Conservation (phyloP, 2,113 vertebrate species). For the Elachura formosa region DNA sequence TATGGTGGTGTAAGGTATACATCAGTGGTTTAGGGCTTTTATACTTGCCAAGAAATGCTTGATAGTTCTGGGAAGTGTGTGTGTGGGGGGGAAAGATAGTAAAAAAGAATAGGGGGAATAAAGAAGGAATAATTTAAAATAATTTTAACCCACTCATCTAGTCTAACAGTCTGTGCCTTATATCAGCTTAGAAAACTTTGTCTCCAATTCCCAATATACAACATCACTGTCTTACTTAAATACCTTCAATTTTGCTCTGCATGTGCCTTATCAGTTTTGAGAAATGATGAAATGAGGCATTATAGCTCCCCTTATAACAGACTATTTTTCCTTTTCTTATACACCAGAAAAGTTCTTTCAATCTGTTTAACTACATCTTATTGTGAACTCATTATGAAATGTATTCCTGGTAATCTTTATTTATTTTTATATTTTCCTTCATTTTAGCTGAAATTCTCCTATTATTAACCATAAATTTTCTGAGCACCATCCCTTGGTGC, state of each 20-base stretch:
- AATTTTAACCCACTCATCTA: not conserved
- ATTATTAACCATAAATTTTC: not conserved
- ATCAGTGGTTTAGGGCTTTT: not conserved
- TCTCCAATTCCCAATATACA: not conserved
- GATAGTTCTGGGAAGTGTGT: not conserved
- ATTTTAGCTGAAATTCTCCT: not conserved
- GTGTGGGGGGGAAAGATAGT: fast-evolving
- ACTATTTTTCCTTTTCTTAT: not conserved
- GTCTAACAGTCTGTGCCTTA: not conserved
- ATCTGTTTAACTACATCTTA: not conserved
- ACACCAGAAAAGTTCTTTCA: not conserved
- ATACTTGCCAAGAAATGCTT: not conserved
- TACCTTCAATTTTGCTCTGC: not conserved
- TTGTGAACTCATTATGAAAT: not conserved
- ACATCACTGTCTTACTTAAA: not conserved
- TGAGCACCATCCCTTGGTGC: not conserved
- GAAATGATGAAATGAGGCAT: not conserved
- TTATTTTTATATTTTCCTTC: not conserved
- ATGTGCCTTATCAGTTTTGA: not conserved
- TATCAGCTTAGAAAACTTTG: not conserved
- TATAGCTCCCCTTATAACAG: not conserved
- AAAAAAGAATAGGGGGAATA: not conserved
- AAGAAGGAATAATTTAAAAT: not conserved
- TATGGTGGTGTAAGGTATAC: not conserved
- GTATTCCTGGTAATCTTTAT: not conserved